Conservation (phyloP, 2,113 vertebrate species). For the Alectura lathami region DNA sequence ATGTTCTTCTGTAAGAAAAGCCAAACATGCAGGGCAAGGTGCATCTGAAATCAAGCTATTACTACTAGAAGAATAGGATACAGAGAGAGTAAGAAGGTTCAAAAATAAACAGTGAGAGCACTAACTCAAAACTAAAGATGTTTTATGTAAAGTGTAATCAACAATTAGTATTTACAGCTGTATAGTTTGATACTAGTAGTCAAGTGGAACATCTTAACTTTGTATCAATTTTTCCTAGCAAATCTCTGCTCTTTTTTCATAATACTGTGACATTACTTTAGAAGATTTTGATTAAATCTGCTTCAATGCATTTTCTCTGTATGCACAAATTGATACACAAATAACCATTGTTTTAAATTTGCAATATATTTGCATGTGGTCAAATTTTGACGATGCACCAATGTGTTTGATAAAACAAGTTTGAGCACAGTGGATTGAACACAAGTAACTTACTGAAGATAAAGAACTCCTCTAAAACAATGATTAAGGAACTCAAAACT, state of each 20-base stretch:
- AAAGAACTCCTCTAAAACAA: background rate
- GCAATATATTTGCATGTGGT: background rate
- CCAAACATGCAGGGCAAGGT: constrained; percentile 50
- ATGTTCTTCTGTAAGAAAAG: constrained; percentile 41
- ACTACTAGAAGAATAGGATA: background rate
- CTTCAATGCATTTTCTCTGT: background rate
- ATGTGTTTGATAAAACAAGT: background rate
- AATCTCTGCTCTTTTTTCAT: background rate
- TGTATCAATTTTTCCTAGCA: background rate
- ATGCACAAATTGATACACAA: background rate
- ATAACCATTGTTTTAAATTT: background rate
- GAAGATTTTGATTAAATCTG: background rate
- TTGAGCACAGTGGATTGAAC: background rate
- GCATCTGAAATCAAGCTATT: constrained; percentile 29
- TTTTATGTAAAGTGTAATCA: background rate
- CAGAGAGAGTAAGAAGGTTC: background rate
- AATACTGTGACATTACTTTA: background rate
- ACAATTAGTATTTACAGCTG: background rate
- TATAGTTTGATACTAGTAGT: background rate
- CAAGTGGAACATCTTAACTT: background rate
- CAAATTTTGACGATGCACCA: background rate
- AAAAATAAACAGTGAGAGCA: background rate
- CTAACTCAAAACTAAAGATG: background rate
- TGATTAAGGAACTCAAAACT: background rate
- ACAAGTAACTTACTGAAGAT: background rate